These are phyloP conservation scores for Microcebus ravelobensis DNA, from an alignment of 2,113 vertebrate species.

Conservation along the genomic window DNA sequence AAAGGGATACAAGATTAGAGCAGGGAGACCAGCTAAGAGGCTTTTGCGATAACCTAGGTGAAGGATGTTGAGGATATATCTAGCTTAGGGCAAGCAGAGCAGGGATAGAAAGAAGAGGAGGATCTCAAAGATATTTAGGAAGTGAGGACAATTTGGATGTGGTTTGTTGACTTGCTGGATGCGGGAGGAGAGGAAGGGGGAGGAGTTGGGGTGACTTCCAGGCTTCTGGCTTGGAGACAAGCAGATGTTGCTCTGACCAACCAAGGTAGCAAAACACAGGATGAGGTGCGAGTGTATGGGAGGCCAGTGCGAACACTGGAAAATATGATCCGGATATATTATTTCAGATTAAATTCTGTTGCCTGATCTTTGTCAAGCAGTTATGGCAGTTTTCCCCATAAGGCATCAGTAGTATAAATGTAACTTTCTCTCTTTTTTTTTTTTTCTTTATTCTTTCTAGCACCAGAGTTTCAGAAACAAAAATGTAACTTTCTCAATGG, in stretches of 20 bases:
- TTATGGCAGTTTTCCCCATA: neutral
- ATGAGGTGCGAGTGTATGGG: neutral
- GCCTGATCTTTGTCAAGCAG: neutral
- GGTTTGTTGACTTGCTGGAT: neutral
- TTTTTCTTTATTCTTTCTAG: too few relatives aligned
- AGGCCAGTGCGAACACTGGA: neutral
- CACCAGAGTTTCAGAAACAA: too few relatives aligned
- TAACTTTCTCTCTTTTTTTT: neutral
- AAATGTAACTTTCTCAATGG: neutral
- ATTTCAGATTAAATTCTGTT: neutral
- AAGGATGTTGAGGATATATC: conserved; percentile 7
- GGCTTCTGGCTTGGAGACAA: neutral
- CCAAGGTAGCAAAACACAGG: neutral
- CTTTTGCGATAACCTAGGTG: conserved; percentile 50
- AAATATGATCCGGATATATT: neutral
- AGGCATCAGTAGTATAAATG: neutral
- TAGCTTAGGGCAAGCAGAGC: neutral
- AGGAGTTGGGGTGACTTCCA: neutral
- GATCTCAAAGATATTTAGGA: neutral
- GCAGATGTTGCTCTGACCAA: neutral
- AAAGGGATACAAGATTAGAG: conserved; percentile 18
- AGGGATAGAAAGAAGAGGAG: neutral
- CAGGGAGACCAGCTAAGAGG: conserved; percentile 46
- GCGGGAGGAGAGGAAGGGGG: neutral
- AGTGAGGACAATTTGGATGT: accelerated